phyloP scores from a whole-genome alignment of 2,113 vertebrate species.

The Tragelaphus buxtoni region DNA sequence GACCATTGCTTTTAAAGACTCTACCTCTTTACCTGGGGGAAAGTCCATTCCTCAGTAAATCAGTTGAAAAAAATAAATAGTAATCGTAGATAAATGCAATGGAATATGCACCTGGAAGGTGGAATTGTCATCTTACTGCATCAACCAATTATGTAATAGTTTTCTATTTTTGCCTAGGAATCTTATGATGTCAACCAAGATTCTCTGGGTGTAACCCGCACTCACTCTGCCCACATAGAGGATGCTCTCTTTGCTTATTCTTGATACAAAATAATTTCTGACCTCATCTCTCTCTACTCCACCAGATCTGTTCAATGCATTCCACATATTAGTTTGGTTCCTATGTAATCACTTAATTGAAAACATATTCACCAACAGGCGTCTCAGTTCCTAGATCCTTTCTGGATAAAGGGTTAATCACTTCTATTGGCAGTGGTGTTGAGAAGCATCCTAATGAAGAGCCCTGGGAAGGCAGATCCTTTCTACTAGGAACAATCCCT shows the following conservation, averaged over 20 bases:
- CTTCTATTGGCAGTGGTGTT: background rate
- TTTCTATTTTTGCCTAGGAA: background rate
- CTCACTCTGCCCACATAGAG: background rate
- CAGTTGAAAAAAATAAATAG: background rate
- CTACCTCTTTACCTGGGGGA: background rate
- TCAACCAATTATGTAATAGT: background rate
- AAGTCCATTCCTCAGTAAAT: background rate
- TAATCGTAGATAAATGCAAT: background rate
- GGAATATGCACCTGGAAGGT: background rate
- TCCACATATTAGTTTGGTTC: constrained; percentile 15
- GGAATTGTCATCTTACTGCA: background rate
- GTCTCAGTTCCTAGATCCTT: constrained; percentile 26
- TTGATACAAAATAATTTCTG: background rate
- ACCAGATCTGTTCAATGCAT: background rate
- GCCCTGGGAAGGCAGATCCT: background rate
- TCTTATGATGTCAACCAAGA: background rate
- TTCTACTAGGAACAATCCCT: constrained; percentile 24
- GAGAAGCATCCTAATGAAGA: constrained; percentile 18
- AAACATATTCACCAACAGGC: background rate
- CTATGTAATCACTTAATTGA: constrained; percentile 30
- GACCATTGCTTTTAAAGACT: background rate
- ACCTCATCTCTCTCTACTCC: background rate
- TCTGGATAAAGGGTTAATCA: background rate
- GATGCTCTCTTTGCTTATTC: background rate
- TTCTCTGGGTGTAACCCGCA: background rate